phyloP scores from a whole-genome alignment of 2,888 invertebrate genomes.

The Agrotis segetum region DNA sequence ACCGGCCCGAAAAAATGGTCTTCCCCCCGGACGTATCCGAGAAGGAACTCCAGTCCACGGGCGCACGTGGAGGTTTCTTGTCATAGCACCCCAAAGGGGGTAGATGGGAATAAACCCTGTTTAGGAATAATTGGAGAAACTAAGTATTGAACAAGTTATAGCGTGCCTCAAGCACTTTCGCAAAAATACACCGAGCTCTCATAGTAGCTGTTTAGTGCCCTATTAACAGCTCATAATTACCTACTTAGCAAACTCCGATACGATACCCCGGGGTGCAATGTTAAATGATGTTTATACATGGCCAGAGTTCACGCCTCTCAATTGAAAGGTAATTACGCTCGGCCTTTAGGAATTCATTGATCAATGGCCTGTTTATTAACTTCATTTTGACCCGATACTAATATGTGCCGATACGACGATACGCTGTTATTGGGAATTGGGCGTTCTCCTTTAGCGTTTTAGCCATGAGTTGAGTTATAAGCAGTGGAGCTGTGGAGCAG shows the following conservation, averaged over 20 bases:
- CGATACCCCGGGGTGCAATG: not conserved
- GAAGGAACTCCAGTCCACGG: no score
- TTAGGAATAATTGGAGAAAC: no score
- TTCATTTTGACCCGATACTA: constrained; percentile 1
- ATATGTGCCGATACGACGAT: no score
- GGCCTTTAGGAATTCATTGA: constrained; percentile 27
- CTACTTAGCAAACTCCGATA: constrained; percentile 9
- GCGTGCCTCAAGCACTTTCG: no score
- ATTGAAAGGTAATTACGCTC: constrained; percentile 17
- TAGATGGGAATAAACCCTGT: no score
- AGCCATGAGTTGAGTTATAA: no score
- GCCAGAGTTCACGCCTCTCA: constrained; percentile 5
- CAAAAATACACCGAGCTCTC: no score
- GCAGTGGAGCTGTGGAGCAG: no score
- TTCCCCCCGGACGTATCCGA: no score
- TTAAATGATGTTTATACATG: constrained; percentile 7
- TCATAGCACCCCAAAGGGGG: no score
- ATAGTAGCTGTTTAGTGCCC: not conserved
- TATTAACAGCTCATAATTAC: not conserved
- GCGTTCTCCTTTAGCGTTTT: not conserved
- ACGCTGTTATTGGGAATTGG: not conserved
- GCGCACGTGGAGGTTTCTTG: no score
- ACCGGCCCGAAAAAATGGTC: no score
- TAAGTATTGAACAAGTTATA: not conserved
- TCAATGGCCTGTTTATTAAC: not conserved